Percentiles rank a stretch among this genome's conserved stretches.
Evolutionary conservation across 1,140 invertebrate genomes (phyloP).

Genomic region (Drosophila melanica): DNA sequence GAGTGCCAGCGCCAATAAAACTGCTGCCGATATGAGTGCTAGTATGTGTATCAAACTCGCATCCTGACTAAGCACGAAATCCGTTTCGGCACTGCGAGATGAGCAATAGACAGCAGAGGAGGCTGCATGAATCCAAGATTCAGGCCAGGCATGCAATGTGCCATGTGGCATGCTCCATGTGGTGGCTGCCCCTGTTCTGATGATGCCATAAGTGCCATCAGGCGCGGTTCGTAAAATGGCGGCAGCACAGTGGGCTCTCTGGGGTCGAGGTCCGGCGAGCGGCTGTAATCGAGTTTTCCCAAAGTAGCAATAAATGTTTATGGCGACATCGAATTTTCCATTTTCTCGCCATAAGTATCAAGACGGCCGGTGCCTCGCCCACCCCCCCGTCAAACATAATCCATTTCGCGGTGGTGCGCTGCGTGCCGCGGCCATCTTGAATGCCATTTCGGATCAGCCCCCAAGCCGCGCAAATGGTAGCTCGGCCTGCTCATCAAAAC

Average conservation of each 20-base stretch:
- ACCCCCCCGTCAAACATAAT: conserved; percentile 19
- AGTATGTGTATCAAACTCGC: conserved; percentile 22
- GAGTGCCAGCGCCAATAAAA: conserved; percentile 59
- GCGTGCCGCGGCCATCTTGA: conserved; percentile 55
- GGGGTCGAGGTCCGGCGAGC: conserved; percentile 14
- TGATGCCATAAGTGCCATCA: conserved; percentile 79
- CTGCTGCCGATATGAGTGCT: conserved; percentile 27
- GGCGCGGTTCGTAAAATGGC: conserved; percentile 76
- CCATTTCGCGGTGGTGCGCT: conserved; percentile 43
- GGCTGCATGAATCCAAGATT: neutral
- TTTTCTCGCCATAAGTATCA: conserved; percentile 81
- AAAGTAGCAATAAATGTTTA: conserved; percentile 83
- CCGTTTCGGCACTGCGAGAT: conserved; percentile 61
- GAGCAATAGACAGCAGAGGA: conserved; percentile 8
- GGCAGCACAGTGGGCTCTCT: conserved; percentile 47
- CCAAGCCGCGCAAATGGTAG: conserved; percentile 44
- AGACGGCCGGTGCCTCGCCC: conserved; percentile 67
- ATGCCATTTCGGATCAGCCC: conserved; percentile 44
- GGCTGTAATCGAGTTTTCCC: conserved; percentile 77
- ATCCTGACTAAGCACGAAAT: conserved; percentile 78
- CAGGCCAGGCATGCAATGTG: neutral
- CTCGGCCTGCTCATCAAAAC: conserved; percentile 6
- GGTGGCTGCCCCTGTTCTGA: conserved; percentile 40
- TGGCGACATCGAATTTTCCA: conserved; percentile 81
- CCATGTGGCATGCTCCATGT: conserved; percentile 6